Evolutionary conservation across 1,140 invertebrate genomes (phyloP), one percentile per base, ranked within the genome.

Genomic region (Melipona quadrifasciata): DNA sequence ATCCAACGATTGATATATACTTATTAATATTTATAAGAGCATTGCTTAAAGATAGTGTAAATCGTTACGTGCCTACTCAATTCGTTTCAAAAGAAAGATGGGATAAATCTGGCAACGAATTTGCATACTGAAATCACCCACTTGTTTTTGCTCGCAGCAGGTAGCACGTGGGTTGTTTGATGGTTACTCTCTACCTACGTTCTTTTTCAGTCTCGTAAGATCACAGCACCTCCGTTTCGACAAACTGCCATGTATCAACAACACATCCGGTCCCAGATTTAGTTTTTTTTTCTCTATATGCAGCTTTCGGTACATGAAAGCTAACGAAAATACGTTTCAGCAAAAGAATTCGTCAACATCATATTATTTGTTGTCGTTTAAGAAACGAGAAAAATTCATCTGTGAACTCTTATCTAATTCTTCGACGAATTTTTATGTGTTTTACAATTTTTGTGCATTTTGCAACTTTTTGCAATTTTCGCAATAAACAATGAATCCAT

Each of bases 71-170:
- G 47, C 17, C 77, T 64, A 70, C 58, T 34, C 47, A 34, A 73
- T 76, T 75, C 61, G 67, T 65, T 57, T 19, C 53, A 34, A 47
- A 61, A 19, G 70, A 77, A 55, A 58, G 61, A 55, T 64, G 21
- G 75, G 79, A 76, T 81, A 80, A 86, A 87, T 90, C 64, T 85
- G 88, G 86, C n/a, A 88, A 74, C 47, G 55, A 87, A 87, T 90
- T 90, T 89, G 90, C 89, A 88, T 90, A 89, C 77, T 75, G 88
- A 89, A 88, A 87, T 89, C 91, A 89, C 88, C 91, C 88, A 90
- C 91, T 87, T 89, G 91, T 90, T 89, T 88, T 85, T 82, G 67
- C 86, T 89, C 90, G 80, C 91, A 91, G 90, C 92, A 89, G 92
- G 92, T 91, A 92, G 89, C 90, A 89, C 89, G 83, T 88, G 75